phyloP scores from a whole-genome alignment of 1,140 invertebrate species.

The Ditylenchus dipsaci region DNA sequence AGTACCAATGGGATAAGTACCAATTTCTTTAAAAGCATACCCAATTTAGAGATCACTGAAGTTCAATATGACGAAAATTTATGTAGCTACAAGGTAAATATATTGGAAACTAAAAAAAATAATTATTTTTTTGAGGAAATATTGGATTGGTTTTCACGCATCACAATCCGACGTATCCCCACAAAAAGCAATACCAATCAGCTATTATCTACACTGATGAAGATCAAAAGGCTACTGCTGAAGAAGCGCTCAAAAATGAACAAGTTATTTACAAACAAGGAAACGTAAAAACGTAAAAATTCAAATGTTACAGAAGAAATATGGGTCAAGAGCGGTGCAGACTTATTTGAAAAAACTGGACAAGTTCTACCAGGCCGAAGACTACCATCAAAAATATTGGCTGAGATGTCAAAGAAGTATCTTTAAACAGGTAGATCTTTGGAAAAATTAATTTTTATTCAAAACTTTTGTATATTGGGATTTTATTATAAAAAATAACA shows the following conservation, averaged over 20 bases:
- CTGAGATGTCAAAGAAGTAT: slow-evolving; percentile 46
- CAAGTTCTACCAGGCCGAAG: slow-evolving; percentile 55
- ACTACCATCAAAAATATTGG: slow-evolving; percentile 54
- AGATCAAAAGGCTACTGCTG: slow-evolving; percentile 74
- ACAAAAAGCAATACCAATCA: slow-evolving; percentile 85
- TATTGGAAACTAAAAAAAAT: slow-evolving; percentile 33
- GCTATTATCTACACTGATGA: slow-evolving; percentile 83
- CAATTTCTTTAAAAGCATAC: slow-evolving; percentile 9
- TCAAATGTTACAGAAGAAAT: slow-evolving; percentile 23
- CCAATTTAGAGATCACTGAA: slow-evolving; percentile 75
- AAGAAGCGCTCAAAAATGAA: slow-evolving; percentile 68
- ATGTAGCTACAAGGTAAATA: slow-evolving; percentile 66
- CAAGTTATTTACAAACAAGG: slow-evolving; percentile 12
- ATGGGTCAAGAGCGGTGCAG: slow-evolving; percentile 32
- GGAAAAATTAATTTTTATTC: no score
- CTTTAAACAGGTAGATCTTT: slow-evolving; percentile 36
- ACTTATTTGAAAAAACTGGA: slow-evolving; percentile 51
- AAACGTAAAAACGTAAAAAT: not conserved
- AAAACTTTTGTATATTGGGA: no score
- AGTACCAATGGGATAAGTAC: no score
- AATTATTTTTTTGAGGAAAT: slow-evolving; percentile 62
- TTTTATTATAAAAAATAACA: not conserved
- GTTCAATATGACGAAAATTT: slow-evolving; percentile 78
- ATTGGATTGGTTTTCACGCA: slow-evolving; percentile 82
- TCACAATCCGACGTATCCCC: slow-evolving; percentile 77